Evolutionary conservation across 37 sponge, comb jelly and placozoan species (phyloP).

Genomic region (Halichondria panicea): DNA sequence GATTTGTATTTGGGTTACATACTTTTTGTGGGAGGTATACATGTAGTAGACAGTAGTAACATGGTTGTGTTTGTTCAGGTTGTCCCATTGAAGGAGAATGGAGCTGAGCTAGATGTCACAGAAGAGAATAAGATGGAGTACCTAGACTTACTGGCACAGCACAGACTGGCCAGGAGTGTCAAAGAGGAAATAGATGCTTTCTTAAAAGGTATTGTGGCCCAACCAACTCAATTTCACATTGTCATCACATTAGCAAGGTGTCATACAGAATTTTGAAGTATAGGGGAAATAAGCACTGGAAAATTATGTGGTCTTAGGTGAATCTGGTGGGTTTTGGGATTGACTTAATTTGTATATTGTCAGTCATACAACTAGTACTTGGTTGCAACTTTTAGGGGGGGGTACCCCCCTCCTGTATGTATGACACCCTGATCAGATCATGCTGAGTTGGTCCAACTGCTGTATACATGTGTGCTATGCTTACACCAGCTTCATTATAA

Average conservation of each 20-base stretch:
- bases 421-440: too few species aligned
- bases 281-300: too few species aligned
- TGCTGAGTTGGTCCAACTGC: background rate
- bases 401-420: too few species aligned
- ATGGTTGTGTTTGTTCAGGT: conserved; percentile 38
- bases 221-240: too few species aligned
- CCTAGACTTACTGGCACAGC: conserved; percentile 79
- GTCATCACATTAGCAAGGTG: too few species aligned
- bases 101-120: conserved; percentile 81
- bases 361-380: too few species aligned
- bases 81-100: conserved; percentile 74
- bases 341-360: too few species aligned
- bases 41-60: background rate
- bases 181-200: conserved; percentile 81
- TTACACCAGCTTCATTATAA: too few species aligned
- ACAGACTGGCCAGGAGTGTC: conserved; percentile 61
- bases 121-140: conserved; percentile 88
- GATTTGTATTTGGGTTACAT: background rate
- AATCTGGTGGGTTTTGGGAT: too few species aligned
- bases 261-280: too few species aligned
- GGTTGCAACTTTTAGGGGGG: too few species aligned
- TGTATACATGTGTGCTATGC: background rate
- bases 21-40: background rate
- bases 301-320: too few species aligned
- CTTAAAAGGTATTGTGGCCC: conserved; percentile 67